These are phyloP conservation scores for Microplitis deprimator DNA, from an alignment of 2,888 invertebrate species.

Conservation along the genomic window DNA sequence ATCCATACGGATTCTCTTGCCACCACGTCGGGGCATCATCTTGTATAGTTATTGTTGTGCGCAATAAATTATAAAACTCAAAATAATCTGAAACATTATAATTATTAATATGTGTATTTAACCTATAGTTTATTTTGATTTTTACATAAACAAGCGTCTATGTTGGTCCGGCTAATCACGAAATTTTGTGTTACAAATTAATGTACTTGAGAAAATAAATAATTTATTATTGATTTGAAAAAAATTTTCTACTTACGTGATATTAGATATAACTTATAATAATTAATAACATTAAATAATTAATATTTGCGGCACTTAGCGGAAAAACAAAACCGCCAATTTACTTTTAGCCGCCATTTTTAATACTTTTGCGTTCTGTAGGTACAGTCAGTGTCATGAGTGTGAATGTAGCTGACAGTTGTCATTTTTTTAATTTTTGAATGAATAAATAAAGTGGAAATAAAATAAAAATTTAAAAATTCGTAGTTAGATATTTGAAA, in stretches of 20 bases:
- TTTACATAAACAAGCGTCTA: neutral
- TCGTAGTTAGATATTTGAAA: too few species aligned
- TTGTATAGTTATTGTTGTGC: neutral
- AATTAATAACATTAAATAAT: neutral
- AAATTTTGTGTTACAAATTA: neutral
- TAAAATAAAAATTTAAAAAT: too few species aligned
- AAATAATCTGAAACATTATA: neutral
- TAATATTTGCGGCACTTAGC: conserved; percentile 37
- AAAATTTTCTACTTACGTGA: neutral
- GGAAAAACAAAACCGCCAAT: conserved; percentile 46
- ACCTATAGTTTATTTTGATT: neutral
- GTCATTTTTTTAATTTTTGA: too few species aligned
- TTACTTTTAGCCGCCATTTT: conserved; percentile 48
- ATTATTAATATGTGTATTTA: neutral
- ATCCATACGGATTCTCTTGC: conserved; percentile 93
- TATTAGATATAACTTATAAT: neutral
- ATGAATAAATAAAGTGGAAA: too few species aligned
- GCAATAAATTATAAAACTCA: neutral
- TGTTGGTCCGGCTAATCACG: neutral
- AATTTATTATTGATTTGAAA: neutral
- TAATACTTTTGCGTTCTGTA: neutral
- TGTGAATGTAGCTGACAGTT: too few species aligned
- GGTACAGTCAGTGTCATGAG: neutral
- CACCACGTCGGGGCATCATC: conserved; percentile 86
- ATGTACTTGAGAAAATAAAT: neutral